Base-by-base conservation (phyloP, 92 coral and sea anemone species). In the Parazoanthus darwini region DNA sequence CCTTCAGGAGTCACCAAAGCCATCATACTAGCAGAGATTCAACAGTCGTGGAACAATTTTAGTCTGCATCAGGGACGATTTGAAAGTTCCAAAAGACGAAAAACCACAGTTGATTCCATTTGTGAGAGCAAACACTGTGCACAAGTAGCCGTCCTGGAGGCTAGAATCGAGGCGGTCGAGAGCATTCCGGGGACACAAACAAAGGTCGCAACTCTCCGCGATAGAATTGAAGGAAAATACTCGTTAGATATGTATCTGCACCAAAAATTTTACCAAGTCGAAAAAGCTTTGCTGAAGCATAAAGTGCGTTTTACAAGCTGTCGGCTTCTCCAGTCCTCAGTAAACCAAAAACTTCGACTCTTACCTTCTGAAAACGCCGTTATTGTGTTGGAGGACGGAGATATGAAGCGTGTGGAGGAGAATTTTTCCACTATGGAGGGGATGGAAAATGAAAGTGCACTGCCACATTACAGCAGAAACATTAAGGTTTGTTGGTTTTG, bases 1-100 rank as follows among this genome's bases (percentile, higher is more conserved):
- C 99, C 99, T 2, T 92, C 98, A 0, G 99, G 99, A 81, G 91
- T 95, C 1, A 97, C 98, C 10, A 97, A 92, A 83, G 96, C 99
- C 29, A 97, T 97, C 58, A 94, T 97, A 85, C 90, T 97, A 18
- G 95, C 98, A 9, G 99, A 97, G 80, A 92, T 97, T 33, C 97
- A 97, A 73, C 93, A 94, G 75, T 94, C 99, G 5, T 97, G 98
- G 99, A 89, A 84, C 75, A 96, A 89, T 59, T 91, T 91, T 48
- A 94, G 92, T 78, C 93, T 94, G 59, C 78, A 88, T 59, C 97
- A 94, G 48, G 96, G 98, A 23, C 88, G 92, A 82, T 89, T 92
- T 63, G 92, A 95, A 48, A 87, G 88, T 22, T 92, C 94, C 63
- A 94, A 89, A 89, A 89, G 90, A 65, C 86, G 94, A 76, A 94